Evolutionary conservation across 2,888 invertebrate genomes (phyloP), one percentile per base, ranked within the genome.

Genomic region (Hecatera dysodea): DNA sequence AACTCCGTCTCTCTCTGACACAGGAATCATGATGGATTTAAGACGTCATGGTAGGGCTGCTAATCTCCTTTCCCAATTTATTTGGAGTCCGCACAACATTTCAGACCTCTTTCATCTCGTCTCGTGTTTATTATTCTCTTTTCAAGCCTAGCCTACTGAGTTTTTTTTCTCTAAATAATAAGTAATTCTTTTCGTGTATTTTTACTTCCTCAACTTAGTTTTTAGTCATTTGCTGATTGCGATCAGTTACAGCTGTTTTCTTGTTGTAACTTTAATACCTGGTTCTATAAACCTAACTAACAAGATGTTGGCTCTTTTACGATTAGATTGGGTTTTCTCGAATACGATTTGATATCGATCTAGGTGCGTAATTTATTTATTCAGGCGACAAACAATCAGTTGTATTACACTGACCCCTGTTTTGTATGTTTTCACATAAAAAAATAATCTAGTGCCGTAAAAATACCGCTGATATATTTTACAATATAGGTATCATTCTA

Each of bases 401-500:
- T 44, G 9, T n/a, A 69, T 27, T 36, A 53, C 17, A 24, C 24
- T 33, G n/a, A 15, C 42, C 12, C n/a, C 39, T 33, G 22, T 60
- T 59, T 48, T 29, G 19, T 48, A 29, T 42, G 24, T 39, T 24
- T 19, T 72, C 39, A 19, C 19, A 27, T 22, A 6, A n/a, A 1
- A 22, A 36, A 36, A 36, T 75, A 50, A 56, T 57, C 33, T 36
- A 19, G 6, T 29, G 22, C 42, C 4, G 22, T 67, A 50, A 66
- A 71, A 65, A 72, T 74, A 56, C 24, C 8, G 19, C 17, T 33
- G n/a, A 12, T 42, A 42, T 65, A 2, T 42, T 17, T 56, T 48
- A 42, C n/a, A 24, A 46, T 46, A 19, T 6, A 29, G 39, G 15
- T 15, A 39, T 29, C 12, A 0, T 44, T 57, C 36, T 19, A 36